Base-by-base conservation (phyloP, 2,113 vertebrate genomes). In the Engraulis encrasicolus region DNA sequence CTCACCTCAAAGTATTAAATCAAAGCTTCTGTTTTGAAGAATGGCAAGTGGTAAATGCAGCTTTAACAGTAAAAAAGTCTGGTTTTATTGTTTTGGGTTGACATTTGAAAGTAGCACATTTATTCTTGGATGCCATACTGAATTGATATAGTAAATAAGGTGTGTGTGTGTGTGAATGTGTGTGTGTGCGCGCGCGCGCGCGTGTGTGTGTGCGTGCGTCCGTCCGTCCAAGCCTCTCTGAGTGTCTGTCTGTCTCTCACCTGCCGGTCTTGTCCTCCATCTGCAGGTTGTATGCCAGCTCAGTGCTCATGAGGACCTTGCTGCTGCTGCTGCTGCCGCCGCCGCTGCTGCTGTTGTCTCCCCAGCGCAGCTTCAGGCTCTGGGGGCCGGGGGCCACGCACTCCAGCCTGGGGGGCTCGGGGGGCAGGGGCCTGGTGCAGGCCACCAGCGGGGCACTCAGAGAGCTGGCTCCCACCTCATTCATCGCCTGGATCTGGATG, bases 311-410 rank as follows among this genome's bases (percentile, higher is more conserved):
- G 0, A 96, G 95, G 36, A 90, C 89, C 45, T 85, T 91, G 90
- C 95, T 91, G 87, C 90, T 91, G n/a, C n/a, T n/a, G n/a, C n/a
- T n/a, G n/a, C n/a, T n/a, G n/a, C n/a, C n/a, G n/a, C n/a, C n/a
- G n/a, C n/a, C n/a, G 90, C 94, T 91, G 87, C 90, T 88, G 78
- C 90, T 95, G 83, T 96, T 96, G 81, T 99, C 98, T 0, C 97
- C 97, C 98, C 98, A 99, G 61, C 97, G 98, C 50, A 99, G 94
- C 93, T 98, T 99, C 85, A 99, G 96, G 91, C 98, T 99, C 94
- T 99, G 98, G 40, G 98, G 98, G 81, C 98, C 98, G 0, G 97
- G 94, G 1, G 97, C 97, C 0, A 96, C 94, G 88, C 98, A 99
- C 80, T 99, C 98, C 1, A 99, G 93, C 80, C 96, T 95, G 50